These are phyloP conservation scores for Anadara kagoshimensis DNA, from an alignment of 1,140 invertebrate genomes.

Conservation along the genomic window DNA sequence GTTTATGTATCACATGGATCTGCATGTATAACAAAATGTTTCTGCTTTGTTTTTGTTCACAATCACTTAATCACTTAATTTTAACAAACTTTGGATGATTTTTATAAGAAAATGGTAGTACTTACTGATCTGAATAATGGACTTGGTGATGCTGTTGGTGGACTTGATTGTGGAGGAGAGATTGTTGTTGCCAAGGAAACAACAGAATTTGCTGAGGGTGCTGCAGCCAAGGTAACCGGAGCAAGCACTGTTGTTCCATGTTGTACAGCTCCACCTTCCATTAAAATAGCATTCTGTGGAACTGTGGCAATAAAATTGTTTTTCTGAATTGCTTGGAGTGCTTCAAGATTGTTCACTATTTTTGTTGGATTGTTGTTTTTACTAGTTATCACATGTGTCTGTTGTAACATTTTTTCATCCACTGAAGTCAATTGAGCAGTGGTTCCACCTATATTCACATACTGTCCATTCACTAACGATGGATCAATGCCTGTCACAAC, in stretches of 20 bases:
- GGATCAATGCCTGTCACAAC: constrained; percentile 64
- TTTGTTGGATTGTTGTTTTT: constrained; percentile 38
- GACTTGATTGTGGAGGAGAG: constrained; percentile 20
- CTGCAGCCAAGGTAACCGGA: constrained; percentile 51
- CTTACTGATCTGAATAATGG: constrained; percentile 41
- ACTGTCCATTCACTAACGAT: constrained; percentile 61
- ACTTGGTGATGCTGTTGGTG: constrained; percentile 18
- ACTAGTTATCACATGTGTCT: constrained; percentile 43
- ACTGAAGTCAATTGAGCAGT: constrained; percentile 43
- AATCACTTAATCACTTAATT: no score
- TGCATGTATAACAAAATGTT: no score
- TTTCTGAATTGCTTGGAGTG: constrained; percentile 49
- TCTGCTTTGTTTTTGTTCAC: no score
- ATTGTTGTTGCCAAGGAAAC: constrained; percentile 45
- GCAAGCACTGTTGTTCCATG: constrained; percentile 56
- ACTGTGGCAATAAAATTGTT: constrained; percentile 52
- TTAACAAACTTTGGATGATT: background rate
- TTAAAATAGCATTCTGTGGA: constrained; percentile 29
- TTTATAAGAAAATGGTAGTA: background rate
- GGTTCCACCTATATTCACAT: constrained; percentile 58
- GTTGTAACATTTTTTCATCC: constrained; percentile 45
- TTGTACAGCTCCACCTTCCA: constrained; percentile 52
- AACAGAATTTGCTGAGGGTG: constrained; percentile 37
- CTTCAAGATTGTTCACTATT: constrained; percentile 44
- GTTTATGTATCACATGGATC: no score